Evolutionary conservation across 2,113 vertebrate species (phyloP), one percentile per base, ranked within the genome.

Genomic region (Oxyura jamaicensis): DNA sequence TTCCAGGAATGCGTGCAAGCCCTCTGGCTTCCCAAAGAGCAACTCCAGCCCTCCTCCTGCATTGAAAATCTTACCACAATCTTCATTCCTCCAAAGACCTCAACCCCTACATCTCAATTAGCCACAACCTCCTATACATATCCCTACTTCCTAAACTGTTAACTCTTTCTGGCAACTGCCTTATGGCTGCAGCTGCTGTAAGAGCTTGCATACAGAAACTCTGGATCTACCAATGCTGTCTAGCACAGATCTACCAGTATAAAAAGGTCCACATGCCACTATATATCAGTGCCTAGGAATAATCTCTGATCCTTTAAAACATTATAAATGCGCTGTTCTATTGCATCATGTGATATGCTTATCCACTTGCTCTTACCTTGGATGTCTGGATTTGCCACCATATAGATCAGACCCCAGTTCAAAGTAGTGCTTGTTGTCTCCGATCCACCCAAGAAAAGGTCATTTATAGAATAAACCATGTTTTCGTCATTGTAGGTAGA

Each of bases 361-460:
- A 50, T 65, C 25, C n/a, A 42, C 83, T 62, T 29, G 16, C 5
- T 18, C 93, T 91, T 68, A 97, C 97, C 96, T 95, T 98, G 98
- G 39, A 98, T 18, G 4, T 97, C 96, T 62, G 95, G 92, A 31
- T 98, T 76, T 56, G 94, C 85, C 84, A 98, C 97, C 98, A 98
- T 96, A 50, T 91, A 97, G 28, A 98, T 83, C 39, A 98, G 72
- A 2, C 67, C 97, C 98, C 98, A 98, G 91, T 60, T 83, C 83
- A 98, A 94, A 35, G 98, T 98, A 46, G 97, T 98, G 48, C 97
- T 87, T 2, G 92, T 98, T 33, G 98, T 98, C 80, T 98, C 97
- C 2, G 97, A 98, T 74, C 98, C 98, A 44, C 98, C 98, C 72
- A 98, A 71, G 90, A 98, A 98, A 65, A 98, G 97, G 75, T 98